Evolutionary conservation across 1,140 invertebrate species (phyloP).

Genomic region (Zaprionus lachaisei): DNA sequence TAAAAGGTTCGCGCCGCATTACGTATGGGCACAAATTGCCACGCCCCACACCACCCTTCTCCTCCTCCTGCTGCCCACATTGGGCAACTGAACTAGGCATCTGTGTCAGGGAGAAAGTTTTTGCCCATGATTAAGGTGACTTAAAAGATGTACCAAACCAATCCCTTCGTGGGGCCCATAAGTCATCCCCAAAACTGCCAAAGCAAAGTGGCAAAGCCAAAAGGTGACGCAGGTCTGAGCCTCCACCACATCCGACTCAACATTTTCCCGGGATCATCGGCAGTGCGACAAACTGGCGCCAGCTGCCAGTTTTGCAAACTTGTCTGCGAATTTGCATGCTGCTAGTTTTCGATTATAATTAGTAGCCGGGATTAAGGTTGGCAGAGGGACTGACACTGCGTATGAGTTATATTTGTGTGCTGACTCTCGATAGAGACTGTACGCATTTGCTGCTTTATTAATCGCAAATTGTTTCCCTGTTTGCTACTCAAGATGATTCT

Average conservation of each 20-base stretch:
- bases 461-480: neutral
- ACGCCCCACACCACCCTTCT: neutral
- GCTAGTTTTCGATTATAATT: conserved; percentile 8
- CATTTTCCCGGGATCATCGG: neutral
- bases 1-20: conserved; percentile 59
- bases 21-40: conserved; percentile 24
- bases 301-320: neutral
- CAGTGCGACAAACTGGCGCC: neutral
- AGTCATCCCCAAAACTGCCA: conserved; percentile 25
- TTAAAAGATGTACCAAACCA: conserved; percentile 17
- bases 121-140: conserved; percentile 35
- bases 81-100: conserved; percentile 6
- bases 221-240: conserved; percentile 30
- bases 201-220: conserved; percentile 22
- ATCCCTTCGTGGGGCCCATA: conserved; percentile 19
- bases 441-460: neutral
- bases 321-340: conserved; percentile 5
- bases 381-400: neutral
- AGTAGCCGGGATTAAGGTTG: conserved; percentile 11
- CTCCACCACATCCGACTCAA: neutral
- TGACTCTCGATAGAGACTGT: neutral
- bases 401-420: conserved; percentile 6
- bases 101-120: conserved; percentile 36
- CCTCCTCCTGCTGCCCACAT: neutral
- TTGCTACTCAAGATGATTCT: neutral